Percentiles rank a stretch among this genome's conserved stretches.
Evolutionary conservation across 2,113 vertebrate genomes (phyloP).

Genomic region (Siniperca knerii): DNA sequence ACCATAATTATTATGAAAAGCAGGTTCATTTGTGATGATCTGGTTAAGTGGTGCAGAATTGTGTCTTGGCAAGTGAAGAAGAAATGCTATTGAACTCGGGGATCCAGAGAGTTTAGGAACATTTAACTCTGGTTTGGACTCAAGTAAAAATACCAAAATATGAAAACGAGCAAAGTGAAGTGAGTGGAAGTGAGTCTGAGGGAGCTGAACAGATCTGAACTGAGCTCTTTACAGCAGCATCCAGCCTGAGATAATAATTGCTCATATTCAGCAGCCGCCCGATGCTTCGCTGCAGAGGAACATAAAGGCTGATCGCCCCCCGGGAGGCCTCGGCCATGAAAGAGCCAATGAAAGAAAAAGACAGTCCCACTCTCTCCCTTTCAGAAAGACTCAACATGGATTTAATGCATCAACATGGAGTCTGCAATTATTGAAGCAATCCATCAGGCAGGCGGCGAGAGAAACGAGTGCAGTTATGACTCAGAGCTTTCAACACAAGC

Average conservation of each 20-base stretch:
- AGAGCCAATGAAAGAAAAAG: slow-evolving; percentile 18
- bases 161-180: not conserved
- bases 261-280: slow-evolving; percentile 35
- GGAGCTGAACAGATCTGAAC: not conserved
- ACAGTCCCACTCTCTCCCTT: slow-evolving; percentile 3
- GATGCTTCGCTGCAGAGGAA: slow-evolving; percentile 7
- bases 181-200: not conserved
- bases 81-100: too few species aligned
- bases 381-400: slow-evolving; percentile 23
- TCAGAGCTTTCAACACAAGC: not conserved
- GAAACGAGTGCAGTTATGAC: not conserved
- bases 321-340: slow-evolving; percentile 30
- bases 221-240: slow-evolving; percentile 31
- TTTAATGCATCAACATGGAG: slow-evolving; percentile 27
- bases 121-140: not conserved
- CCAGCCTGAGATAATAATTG: slow-evolving; percentile 19
- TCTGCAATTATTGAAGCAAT: slow-evolving; percentile 17
- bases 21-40: too few species aligned
- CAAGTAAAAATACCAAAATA: not conserved
- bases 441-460: slow-evolving; percentile 1
- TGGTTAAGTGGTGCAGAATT: too few species aligned
- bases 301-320: slow-evolving; percentile 44
- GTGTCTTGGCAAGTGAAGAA: too few species aligned
- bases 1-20: too few species aligned
- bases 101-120: not conserved